Evolutionary conservation across 2,888 invertebrate species (phyloP), one percentile per base, ranked within the genome.

Genomic region (Campoplex nolae): DNA sequence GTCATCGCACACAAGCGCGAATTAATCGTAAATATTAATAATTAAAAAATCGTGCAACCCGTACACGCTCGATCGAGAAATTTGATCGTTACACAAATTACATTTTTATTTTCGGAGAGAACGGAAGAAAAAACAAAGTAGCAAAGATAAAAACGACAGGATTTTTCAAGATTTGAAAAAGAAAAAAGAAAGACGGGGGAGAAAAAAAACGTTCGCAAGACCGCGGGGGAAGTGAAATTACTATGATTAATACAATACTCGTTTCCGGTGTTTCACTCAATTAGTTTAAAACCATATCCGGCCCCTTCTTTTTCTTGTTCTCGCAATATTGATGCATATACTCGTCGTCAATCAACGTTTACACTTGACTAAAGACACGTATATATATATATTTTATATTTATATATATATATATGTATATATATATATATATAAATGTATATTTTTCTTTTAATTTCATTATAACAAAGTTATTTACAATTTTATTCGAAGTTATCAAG

Each of bases 401-500:
- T 28, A 58, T 58, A 58, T 58, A 74, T 74, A 48, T 51, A 38
- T 77, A 38, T 48, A 42, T 42, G 3, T 42, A 38, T 1, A 38
- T 38, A 38, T 38, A 38, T 38, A 38, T 38, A 38, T 38, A 77
- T 68, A 58, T 82, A 9, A 68, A 58, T 77, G 23, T 70, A 28
- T 70, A 23, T 42, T 70, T 48, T 68, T 38, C 32, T 45, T 32
- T 58, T 65, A 68, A 86, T 79, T 85, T 88, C 84, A 74, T 82
- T 84, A 82, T 84, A 84, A 87, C 85, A 88, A 85, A 87, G 83
- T 87, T 87, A 88, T 88, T 85, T 86, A 88, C 88, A 88, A 82
- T 87, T 88, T 82, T 81, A 32, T 51, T 71, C 62, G 58, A 45
- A 45, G 70, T 58, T 70, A 54, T 56, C 62, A 67, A 82, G 80